phyloP scores from a whole-genome alignment of 1,140 invertebrate genomes.

The Bemisia tabaci region DNA sequence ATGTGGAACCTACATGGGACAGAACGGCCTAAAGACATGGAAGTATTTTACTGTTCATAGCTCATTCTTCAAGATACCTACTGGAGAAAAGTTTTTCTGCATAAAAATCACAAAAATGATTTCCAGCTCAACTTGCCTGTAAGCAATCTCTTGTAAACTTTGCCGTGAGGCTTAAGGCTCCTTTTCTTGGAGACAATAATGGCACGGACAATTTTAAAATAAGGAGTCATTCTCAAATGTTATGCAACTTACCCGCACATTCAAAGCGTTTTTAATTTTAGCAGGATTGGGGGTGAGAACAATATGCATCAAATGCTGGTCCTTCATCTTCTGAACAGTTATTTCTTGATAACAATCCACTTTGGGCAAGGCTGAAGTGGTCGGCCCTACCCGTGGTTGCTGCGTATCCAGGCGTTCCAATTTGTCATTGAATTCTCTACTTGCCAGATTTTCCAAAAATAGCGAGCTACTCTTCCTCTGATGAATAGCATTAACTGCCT shows the following conservation, averaged over 20 bases:
- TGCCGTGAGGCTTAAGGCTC: too few species aligned
- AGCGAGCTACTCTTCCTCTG: background rate
- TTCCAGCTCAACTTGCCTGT: too few species aligned
- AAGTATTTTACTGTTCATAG: too few species aligned
- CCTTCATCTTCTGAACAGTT: conserved; percentile 39
- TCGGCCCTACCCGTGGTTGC: background rate
- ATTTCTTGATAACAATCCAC: conserved; percentile 39
- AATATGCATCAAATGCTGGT: conserved; percentile 48
- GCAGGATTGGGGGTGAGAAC: conserved; percentile 41
- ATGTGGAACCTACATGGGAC: too few species aligned
- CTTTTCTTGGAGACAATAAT: too few species aligned
- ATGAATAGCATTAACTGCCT: background rate
- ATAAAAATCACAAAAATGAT: too few species aligned
- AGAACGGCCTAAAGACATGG: too few species aligned
- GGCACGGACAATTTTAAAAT: too few species aligned
- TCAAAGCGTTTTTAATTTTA: conserved; percentile 39
- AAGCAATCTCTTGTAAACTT: too few species aligned
- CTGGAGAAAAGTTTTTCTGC: too few species aligned
- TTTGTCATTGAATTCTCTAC: background rate
- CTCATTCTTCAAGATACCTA: too few species aligned
- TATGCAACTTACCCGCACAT: conserved; percentile 13
- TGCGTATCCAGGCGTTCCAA: background rate
- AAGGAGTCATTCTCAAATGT: too few species aligned
- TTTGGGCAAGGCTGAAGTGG: background rate
- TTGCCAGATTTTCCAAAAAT: background rate